Conservation (phyloP, 2,888 invertebrate genomes). For the Hypolimnas misippus region DNA sequence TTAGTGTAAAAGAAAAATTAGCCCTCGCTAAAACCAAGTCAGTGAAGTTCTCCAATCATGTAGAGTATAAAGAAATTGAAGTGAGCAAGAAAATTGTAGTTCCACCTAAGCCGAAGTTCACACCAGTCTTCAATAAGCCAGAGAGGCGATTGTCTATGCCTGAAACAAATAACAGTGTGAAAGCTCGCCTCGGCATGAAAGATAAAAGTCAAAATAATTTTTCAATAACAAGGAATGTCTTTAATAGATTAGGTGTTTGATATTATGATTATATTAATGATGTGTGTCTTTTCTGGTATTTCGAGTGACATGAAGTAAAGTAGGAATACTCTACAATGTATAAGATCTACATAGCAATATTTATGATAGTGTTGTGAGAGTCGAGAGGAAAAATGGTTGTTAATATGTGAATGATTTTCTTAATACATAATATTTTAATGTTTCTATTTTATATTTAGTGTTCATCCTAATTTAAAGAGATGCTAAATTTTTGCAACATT, state of each 20-base stretch:
- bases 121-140: constrained; percentile 72
- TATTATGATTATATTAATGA: constrained; percentile 17
- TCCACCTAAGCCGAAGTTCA: constrained; percentile 43
- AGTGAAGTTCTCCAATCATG: constrained; percentile 73
- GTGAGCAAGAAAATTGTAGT: constrained; percentile 40
- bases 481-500: no score
- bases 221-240: constrained; percentile 69
- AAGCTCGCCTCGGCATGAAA: constrained; percentile 66
- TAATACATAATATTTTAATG: not conserved
- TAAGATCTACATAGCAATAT: not conserved
- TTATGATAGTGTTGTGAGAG: not conserved
- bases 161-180: constrained; percentile 56
- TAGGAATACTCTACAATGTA: not conserved
- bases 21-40: constrained; percentile 66
- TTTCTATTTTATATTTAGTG: no score
- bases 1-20: constrained; percentile 74
- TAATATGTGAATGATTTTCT: not conserved
- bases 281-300: not conserved
- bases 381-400: not conserved
- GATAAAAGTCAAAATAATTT: constrained; percentile 53
- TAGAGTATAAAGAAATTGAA: constrained; percentile 79
- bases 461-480: no score
- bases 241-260: constrained; percentile 71
- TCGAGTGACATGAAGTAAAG: not conserved
- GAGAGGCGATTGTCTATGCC: constrained; percentile 75